Conservation (phyloP, 2,888 invertebrate genomes). For the Drosophila austrosaltans region DNA sequence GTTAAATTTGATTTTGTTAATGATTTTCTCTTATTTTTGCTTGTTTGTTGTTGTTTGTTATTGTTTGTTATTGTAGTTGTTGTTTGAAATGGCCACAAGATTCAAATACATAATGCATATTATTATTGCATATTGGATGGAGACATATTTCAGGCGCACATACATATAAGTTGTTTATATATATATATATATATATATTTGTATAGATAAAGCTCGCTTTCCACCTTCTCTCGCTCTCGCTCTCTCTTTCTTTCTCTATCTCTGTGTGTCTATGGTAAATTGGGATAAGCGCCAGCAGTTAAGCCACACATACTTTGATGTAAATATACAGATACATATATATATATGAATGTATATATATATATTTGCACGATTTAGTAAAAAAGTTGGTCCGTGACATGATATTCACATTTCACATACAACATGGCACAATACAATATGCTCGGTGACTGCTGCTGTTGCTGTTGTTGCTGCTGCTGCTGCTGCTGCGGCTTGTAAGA, state of each 20-base stretch:
- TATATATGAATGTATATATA: too few relatives aligned
- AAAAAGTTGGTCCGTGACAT: constrained; percentile 7
- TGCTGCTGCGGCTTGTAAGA: constrained; percentile 10
- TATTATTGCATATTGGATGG: constrained; percentile 33
- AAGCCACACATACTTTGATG: constrained; percentile 9
- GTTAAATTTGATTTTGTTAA: constrained; percentile 66
- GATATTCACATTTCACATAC: constrained; percentile 39
- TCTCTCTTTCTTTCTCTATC: not conserved
- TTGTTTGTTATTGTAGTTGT: constrained; percentile 24
- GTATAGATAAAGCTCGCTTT: not conserved
- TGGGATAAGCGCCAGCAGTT: not conserved
- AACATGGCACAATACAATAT: constrained; percentile 38
- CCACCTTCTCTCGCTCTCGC: not conserved
- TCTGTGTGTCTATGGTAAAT: not conserved
- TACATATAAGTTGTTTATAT: not conserved
- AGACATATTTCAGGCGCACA: constrained; percentile 14
- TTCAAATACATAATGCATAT: constrained; percentile 13
- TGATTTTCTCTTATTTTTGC: constrained; percentile 44
- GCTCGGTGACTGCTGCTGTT: constrained; percentile 10
- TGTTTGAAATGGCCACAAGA: constrained; percentile 12
- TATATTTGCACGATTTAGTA: constrained; percentile 19
- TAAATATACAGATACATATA: not conserved
- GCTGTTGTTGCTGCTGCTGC: constrained; percentile 15
- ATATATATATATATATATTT: not conserved
- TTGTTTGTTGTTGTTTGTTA: constrained; percentile 44